A percentile compares a stretch with the other conserved stretches of the same genome.
Evolutionary conservation across 2,113 vertebrate species (phyloP).

Genomic region (Bungarus multicinctus): DNA sequence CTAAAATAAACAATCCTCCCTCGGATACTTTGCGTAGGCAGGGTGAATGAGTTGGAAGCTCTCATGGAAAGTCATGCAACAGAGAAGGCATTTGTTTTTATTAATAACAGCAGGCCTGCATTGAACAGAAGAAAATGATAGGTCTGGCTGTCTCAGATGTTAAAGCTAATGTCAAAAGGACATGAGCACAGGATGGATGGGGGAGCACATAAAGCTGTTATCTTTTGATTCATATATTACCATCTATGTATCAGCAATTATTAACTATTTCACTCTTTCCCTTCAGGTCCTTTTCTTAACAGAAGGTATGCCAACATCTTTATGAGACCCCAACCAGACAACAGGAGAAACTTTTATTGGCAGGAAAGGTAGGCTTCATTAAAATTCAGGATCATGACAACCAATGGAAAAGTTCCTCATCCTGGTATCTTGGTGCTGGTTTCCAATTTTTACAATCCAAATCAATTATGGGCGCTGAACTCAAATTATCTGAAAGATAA

Average conservation of each 20-base stretch:
- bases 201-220: neutral
- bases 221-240: neutral
- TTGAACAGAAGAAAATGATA: neutral
- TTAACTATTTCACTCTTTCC: conserved; percentile 23
- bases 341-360: conserved; percentile 44
- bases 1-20: neutral
- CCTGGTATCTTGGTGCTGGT: neutral
- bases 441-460: neutral
- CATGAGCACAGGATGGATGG: neutral
- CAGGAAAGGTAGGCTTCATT: conserved; percentile 67
- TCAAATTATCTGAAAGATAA: neutral
- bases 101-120: neutral
- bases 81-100: neutral
- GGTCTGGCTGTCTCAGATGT: neutral
- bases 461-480: neutral
- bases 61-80: neutral
- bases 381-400: neutral
- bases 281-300: conserved; percentile 69
- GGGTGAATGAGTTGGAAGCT: neutral
- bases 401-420: neutral
- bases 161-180: neutral
- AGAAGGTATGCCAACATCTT: conserved; percentile 70
- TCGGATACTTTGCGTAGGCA: neutral
- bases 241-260: neutral
- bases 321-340: conserved; percentile 53